Base-by-base conservation (phyloP, 2,888 invertebrate genomes). In the Campaea margaritaria region DNA sequence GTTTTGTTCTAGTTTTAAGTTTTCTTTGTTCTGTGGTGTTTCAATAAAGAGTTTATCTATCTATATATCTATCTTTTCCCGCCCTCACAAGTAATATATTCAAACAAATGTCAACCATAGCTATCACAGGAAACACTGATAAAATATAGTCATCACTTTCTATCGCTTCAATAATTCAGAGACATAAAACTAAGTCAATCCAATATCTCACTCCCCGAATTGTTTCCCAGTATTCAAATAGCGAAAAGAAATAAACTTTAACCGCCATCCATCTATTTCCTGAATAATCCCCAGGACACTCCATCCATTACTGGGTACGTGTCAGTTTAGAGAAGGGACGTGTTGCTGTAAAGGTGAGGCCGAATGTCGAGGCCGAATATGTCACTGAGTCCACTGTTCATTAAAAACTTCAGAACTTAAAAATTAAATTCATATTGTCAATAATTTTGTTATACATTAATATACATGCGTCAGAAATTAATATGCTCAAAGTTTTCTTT, bases 231-330 rank as follows among this genome's bases (percentile, higher is more conserved):
- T 13, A 61, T 61, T 61, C 60, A 56, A 61, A 61, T 56, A 47
- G 50, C 47, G 55, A 61, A 57, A 53, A 52, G 49, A 63, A 58
- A 63, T 62, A 58, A 55, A 60, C 38, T 62, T 58, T 39, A 49
- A 54, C 58, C 54, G 50, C 42, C 36, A 62, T 51, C 62, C 58
- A 62, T 58, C 62, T 50, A 49, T 62, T 61, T 54, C 48, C 58
- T 44, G 55, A 55, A 58, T 62, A 62, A 62, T 62, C 62, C 58
- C 51, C 62, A 58, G 44, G 58, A 58, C 58, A 58, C 62, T 58
- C 34, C 62, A 62, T 55, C 62, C 55, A 62, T 62, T 62, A 62
- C 58, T 47, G 28, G 28, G 39, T 31, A 38, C 49, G 60, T 43
- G 60, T 51, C 55, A 47, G 55, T 55, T 60, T 51, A 51, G 59